Percentiles rank a stretch among this genome's conserved stretches.
These are phyloP conservation scores for Trisateles emortualis DNA, from an alignment of 2,888 invertebrate genomes.

Conservation along the genomic window DNA sequence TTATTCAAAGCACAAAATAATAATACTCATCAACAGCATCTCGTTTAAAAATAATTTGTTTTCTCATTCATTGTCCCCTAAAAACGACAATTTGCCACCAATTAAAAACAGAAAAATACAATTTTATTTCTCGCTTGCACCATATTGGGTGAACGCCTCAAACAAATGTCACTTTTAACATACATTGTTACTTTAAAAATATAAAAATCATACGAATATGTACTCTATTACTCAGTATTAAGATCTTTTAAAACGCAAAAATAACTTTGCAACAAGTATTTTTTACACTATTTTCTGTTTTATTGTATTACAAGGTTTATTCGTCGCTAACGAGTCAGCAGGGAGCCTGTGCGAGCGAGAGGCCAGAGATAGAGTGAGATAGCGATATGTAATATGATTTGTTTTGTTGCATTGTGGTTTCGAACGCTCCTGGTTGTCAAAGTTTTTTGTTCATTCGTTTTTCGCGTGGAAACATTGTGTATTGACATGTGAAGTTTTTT, in stretches of 20 bases:
- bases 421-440: conserved; percentile 50
- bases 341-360: conserved; percentile 68
- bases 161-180: conserved; percentile 78
- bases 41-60: conserved; percentile 58
- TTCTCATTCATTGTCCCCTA: conserved; percentile 48
- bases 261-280: conserved; percentile 57
- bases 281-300: conserved; percentile 80
- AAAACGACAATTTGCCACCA: conserved; percentile 69
- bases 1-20: conserved; percentile 31
- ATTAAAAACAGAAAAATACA: conserved; percentile 83
- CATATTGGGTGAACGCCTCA: conserved; percentile 84
- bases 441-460: conserved; percentile 50
- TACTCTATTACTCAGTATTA: conserved; percentile 37
- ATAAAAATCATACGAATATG: conserved; percentile 27
- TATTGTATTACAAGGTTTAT: conserved; percentile 82
- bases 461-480: conserved; percentile 44
- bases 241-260: conserved; percentile 13
- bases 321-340: conserved; percentile 80
- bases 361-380: conserved; percentile 47
- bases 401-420: conserved; percentile 71
- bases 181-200: conserved; percentile 36
- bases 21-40: conserved; percentile 42
- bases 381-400: conserved; percentile 60
- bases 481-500: conserved; percentile 20
- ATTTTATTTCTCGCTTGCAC: conserved; percentile 71